Percentiles rank a stretch among this genome's conserved stretches.
These are phyloP conservation scores for Drosophila rubida DNA, from an alignment of 2,888 invertebrate genomes.

Conservation along the genomic window DNA sequence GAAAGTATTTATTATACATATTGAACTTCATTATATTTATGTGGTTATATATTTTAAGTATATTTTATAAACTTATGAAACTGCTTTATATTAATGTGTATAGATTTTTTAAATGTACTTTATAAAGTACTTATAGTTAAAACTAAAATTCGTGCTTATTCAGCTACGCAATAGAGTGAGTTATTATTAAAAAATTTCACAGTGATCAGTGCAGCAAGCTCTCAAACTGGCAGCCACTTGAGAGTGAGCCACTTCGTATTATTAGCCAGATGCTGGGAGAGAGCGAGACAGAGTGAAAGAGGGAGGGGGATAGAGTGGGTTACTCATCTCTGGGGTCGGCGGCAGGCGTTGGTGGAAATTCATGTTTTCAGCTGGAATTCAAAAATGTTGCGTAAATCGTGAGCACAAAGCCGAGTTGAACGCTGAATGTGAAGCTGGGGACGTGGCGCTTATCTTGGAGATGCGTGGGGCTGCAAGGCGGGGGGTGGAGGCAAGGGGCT, in stretches of 20 bases:
- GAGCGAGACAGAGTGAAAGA: slow-evolving; percentile 29
- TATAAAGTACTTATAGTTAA: no score
- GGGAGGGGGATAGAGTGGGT: slow-evolving; percentile 25
- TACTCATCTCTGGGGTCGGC: slow-evolving; percentile 26
- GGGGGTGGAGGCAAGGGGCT: not conserved
- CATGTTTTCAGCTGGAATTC: slow-evolving; percentile 57
- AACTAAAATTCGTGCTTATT: no score
- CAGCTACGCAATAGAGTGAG: no score
- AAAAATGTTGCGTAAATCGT: slow-evolving; percentile 55
- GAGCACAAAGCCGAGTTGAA: slow-evolving; percentile 28
- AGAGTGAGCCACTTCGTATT: slow-evolving; percentile 6
- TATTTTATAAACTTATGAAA: no score
- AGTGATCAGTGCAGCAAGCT: not conserved
- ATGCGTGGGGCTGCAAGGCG: not conserved
- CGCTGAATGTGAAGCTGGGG: slow-evolving; percentile 1
- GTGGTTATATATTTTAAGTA: no score
- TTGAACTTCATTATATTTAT: no score
- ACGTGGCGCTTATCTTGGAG: not conserved
- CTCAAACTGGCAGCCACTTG: slow-evolving; percentile 23
- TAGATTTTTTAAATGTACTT: slow-evolving; percentile 7
- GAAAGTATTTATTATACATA: no score
- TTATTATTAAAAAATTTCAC: no score
- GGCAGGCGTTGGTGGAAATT: slow-evolving; percentile 51
- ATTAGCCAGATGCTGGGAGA: no score
- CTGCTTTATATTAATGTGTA: no score